Conservation (phyloP, 2,888 invertebrate genomes). For the Melinaea marsaeus region DNA sequence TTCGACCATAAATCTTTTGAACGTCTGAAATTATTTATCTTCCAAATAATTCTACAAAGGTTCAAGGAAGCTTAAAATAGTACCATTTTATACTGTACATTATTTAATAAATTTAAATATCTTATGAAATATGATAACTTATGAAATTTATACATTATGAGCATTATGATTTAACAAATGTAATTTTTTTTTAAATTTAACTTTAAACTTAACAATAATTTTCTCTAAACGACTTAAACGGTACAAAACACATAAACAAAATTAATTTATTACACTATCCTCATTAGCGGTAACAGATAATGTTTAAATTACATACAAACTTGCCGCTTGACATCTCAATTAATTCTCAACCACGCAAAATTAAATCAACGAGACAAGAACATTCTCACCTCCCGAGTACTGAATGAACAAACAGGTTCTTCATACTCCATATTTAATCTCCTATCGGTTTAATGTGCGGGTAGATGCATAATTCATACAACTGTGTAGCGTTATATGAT, state of each 20-base stretch:
- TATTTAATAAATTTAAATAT: too few species aligned
- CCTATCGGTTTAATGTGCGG: slow-evolving; percentile 33
- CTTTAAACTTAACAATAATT: too few species aligned
- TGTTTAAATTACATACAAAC: slow-evolving; percentile 28
- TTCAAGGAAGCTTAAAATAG: too few species aligned
- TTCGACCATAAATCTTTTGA: background rate
- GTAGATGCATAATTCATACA: slow-evolving; percentile 36
- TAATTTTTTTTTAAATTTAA: too few species aligned
- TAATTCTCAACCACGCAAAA: slow-evolving; percentile 32
- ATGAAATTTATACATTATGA: too few species aligned
- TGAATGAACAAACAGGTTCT: slow-evolving; percentile 37
- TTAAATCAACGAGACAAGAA: slow-evolving; percentile 31
- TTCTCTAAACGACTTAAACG: background rate
- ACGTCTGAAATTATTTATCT: too few species aligned
- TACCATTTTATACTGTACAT: too few species aligned
- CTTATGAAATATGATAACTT: too few species aligned
- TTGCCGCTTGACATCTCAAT: slow-evolving; percentile 27
- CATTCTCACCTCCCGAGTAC: slow-evolving; percentile 31
- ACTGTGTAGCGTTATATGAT: slow-evolving; percentile 26
- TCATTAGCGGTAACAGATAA: slow-evolving; percentile 19
- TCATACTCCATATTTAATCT: slow-evolving; percentile 39
- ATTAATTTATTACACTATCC: slow-evolving; percentile 7
- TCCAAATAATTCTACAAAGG: too few species aligned
- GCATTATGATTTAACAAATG: too few species aligned
- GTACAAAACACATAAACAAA: slow-evolving; percentile 1